Percentiles rank a stretch among this genome's conserved stretches.
These are phyloP conservation scores for Pelmatolapia mariae DNA, from an alignment of 2,113 vertebrate genomes.

Conservation along the genomic window DNA sequence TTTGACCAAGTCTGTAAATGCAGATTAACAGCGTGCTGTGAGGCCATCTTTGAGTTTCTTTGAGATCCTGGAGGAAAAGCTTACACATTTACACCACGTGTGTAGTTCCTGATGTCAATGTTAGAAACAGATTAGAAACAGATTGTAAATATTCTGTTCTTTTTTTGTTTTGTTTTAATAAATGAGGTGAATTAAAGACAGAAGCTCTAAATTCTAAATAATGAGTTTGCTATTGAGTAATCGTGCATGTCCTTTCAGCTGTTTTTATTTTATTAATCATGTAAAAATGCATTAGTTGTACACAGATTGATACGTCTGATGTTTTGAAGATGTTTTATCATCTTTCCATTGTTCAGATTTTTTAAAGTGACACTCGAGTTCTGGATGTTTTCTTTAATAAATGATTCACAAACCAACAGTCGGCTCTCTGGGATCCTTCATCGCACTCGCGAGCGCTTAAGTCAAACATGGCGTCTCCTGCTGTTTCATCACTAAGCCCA, in stretches of 20 bases:
- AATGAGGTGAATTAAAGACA: fast-evolving
- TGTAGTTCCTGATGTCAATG: fast-evolving
- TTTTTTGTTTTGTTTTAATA: neutral
- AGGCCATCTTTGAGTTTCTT: neutral
- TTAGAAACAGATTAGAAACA: neutral
- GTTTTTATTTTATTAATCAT: fast-evolving
- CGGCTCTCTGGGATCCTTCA: neutral
- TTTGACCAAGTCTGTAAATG: fast-evolving
- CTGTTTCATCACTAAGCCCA: neutral
- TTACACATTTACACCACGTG: fast-evolving
- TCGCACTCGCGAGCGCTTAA: fast-evolving
- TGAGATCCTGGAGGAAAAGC: neutral
- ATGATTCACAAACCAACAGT: neutral
- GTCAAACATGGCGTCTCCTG: neutral
- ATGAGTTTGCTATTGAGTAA: neutral
- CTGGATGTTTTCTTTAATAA: neutral
- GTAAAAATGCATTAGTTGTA: fast-evolving
- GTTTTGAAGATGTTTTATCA: fast-evolving
- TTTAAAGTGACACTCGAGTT: neutral
- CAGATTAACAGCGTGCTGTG: neutral
- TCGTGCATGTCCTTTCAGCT: neutral
- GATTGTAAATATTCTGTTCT: fast-evolving
- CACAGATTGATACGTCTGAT: fast-evolving
- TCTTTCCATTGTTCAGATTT: neutral
- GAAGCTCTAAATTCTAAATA: neutral